Base-by-base conservation (phyloP, 1,140 invertebrate species). In the Stenopsyche tienmushanensis region DNA sequence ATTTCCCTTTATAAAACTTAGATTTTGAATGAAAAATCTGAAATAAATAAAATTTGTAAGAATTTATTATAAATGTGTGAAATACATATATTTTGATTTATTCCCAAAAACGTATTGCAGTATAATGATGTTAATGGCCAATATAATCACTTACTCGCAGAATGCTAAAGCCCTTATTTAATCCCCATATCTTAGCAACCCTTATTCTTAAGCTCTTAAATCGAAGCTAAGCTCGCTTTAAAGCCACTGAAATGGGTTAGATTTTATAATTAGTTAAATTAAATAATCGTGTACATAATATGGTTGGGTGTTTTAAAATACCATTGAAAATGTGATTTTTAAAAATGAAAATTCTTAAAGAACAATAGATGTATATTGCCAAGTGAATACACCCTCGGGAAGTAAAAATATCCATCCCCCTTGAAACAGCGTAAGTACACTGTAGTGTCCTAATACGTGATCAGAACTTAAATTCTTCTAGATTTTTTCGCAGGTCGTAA, bases 391-490 rank as follows among this genome's bases (percentile, higher is more conserved):
- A 41, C 69, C 64, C 65, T 29, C 2, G 65, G 65, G 62, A 55
- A 59, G 26, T 34, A 59, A 58, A 64, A 64, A 64, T 26, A 64
- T 49, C 53, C 54, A 25, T 23, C 50, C 47, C 65, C 34, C 10
- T 45, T 50, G 17, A 64, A 55, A 49, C 24, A 49, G 44, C 53
- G 44, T 67, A 64, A 66, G 65, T 66, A 70, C 67, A 42, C 66
- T 68, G 66, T 68, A 68, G 66, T 65, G 66, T 65, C 68, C 69
- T 67, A 70, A 70, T 66, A 70, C 69, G 69, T 70, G 69, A 70
- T 70, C 69, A 70, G 69, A 70, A 70, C 65, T 66, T 65, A 70
- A 70, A 70, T 70, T 62, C 64, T 62, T 44, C 49, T 47, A 66
- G 65, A 70, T 67, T 70, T 70, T 70, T 70, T 70, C 64, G 67